phyloP scores from a whole-genome alignment of 2,888 invertebrate genomes.

The Megalurothrips usitatus region DNA sequence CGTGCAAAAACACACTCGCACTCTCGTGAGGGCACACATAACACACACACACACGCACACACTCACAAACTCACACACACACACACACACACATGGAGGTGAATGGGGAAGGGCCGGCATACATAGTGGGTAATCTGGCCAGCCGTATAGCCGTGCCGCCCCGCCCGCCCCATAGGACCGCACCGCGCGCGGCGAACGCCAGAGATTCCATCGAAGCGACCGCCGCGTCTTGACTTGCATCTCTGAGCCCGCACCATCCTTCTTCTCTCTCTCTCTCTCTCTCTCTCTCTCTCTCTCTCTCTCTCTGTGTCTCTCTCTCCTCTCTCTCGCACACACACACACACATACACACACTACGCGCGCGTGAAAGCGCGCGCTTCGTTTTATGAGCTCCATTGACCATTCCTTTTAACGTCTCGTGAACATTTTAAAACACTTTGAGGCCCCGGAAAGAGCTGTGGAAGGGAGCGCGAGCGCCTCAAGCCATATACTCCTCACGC shows the following conservation, averaged over 20 bases:
- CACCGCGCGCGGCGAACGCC: too few relatives aligned
- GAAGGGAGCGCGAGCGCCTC: too few relatives aligned
- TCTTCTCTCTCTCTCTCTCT: neutral
- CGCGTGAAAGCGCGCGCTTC: neutral
- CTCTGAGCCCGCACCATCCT: neutral
- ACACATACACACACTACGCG: too few relatives aligned
- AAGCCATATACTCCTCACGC: too few relatives aligned
- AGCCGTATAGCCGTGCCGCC: neutral
- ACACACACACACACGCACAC: neutral
- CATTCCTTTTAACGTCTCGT: too few relatives aligned
- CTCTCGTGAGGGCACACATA: neutral
- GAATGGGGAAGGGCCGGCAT: constrained; percentile 11
- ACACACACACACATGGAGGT: neutral
- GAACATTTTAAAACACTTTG: too few relatives aligned
- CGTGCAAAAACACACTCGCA: neutral
- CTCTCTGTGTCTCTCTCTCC: neutral
- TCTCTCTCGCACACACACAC: neutral
- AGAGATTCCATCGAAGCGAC: too few relatives aligned
- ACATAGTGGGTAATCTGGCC: constrained; percentile 3
- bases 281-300: neutral
- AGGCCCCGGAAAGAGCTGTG: too few relatives aligned
- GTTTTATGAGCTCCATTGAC: too few relatives aligned
- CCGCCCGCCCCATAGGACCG: neutral
- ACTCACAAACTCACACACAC: neutral
- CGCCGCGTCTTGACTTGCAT: neutral